Conservation (phyloP, 1,140 invertebrate genomes). For the Nylanderia fulva region DNA sequence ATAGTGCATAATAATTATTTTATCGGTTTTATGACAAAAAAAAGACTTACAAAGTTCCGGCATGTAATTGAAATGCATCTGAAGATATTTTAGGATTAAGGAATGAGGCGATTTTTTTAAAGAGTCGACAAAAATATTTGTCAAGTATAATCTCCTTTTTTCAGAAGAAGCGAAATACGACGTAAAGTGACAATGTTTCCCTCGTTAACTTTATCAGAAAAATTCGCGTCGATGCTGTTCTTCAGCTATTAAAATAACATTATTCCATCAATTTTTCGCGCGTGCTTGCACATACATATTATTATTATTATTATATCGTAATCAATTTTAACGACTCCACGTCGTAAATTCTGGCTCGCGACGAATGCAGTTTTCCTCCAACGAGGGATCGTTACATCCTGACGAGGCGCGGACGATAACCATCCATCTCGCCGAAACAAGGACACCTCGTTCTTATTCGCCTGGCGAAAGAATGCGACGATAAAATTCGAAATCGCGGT, state of each 20-base stretch:
- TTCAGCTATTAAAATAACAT: constrained; percentile 39
- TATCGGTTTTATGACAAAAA: not conserved
- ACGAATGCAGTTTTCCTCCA: not conserved
- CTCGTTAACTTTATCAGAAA: constrained; percentile 21
- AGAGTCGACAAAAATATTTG: not conserved
- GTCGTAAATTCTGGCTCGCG: constrained; percentile 31
- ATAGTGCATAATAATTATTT: not conserved
- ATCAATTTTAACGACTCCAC: constrained; percentile 52
- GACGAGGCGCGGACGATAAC: not conserved
- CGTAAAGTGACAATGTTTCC: constrained; percentile 4
- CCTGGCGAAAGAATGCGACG: not conserved
- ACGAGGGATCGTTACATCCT: constrained; percentile 31
- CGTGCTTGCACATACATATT: constrained; percentile 26
- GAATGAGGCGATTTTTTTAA: not conserved
- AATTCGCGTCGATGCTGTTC: constrained; percentile 6
- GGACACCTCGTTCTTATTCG: not conserved
- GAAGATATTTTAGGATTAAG: not conserved
- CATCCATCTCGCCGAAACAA: constrained; percentile 27
- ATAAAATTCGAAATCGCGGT: constrained; percentile 39
- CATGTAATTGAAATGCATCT: not conserved
- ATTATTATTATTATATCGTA: constrained; percentile 61
- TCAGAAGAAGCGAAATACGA: not conserved
- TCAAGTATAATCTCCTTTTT: not conserved
- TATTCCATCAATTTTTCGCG: constrained; percentile 44
- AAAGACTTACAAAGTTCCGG: not conserved